These are phyloP conservation scores for Hylia prasina DNA, from an alignment of 2,113 vertebrate species.

Conservation along the genomic window DNA sequence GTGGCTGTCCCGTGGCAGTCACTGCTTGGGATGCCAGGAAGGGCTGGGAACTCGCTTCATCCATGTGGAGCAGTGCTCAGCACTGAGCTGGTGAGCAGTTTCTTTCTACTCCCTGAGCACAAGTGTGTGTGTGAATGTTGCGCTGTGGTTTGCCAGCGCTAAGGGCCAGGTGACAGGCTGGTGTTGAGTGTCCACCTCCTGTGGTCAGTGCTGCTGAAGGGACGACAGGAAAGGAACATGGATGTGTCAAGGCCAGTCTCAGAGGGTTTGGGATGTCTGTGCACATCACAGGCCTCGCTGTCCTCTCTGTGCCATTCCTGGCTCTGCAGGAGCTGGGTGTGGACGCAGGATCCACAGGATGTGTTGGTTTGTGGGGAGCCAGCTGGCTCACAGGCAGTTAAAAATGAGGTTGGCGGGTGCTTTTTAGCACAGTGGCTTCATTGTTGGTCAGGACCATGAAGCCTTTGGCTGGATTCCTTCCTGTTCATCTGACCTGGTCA, in stretches of 20 bases:
- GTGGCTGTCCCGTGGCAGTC: neutral
- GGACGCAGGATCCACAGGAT: neutral
- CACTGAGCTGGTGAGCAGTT: neutral
- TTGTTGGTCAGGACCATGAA: neutral
- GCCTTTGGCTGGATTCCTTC: neutral
- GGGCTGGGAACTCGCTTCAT: neutral
- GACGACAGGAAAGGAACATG: neutral
- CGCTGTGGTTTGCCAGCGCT: neutral
- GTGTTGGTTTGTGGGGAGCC: conserved; percentile 1
- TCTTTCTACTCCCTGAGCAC: neutral
- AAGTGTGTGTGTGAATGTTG: accelerated
- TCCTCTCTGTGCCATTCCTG: neutral
- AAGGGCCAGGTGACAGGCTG: neutral
- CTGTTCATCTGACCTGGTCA: neutral
- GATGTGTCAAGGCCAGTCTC: neutral
- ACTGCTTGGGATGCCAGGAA: neutral
- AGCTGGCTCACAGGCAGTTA: neutral
- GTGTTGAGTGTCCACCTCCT: neutral
- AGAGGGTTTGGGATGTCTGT: neutral
- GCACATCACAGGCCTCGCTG: neutral
- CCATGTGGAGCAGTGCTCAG: neutral
- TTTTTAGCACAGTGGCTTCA: neutral
- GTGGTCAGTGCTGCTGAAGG: neutral
- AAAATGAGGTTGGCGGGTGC: neutral
- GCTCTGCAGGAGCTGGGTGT: neutral